Conservation (phyloP, 2,113 vertebrate genomes). For the Carettochelys insculpta region DNA sequence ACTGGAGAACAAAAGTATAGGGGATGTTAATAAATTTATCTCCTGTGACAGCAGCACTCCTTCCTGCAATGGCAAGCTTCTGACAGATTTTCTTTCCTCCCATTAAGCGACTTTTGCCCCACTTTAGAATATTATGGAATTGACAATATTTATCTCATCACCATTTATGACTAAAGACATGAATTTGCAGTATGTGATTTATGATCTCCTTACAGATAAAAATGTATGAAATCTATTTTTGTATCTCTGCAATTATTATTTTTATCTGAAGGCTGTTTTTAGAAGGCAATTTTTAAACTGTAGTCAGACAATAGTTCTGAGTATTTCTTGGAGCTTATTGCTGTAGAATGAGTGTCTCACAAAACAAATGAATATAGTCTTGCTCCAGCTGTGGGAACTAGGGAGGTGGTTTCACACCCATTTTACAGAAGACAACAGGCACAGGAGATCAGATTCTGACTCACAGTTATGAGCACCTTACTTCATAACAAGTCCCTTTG, state of each 20-base stretch:
- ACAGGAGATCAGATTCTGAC: not conserved
- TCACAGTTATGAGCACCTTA: not conserved
- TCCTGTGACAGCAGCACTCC: not conserved
- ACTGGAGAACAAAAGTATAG: not conserved
- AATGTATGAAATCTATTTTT: not conserved
- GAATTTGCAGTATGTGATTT: not conserved
- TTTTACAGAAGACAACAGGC: not conserved
- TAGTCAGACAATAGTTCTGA: not conserved
- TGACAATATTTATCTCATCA: not conserved
- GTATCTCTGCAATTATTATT: not conserved
- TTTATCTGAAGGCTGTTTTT: not conserved
- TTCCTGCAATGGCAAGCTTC: not conserved
- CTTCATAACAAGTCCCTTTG: not conserved
- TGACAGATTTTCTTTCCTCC: not conserved
- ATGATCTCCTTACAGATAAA: not conserved
- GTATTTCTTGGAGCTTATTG: not conserved
- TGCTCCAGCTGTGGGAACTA: not conserved
- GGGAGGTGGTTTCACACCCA: not conserved
- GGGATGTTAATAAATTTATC: not conserved
- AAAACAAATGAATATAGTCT: not conserved
- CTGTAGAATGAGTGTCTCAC: not conserved
- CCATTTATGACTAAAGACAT: not conserved
- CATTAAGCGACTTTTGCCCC: not conserved
- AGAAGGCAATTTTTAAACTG: not conserved
- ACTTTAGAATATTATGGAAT: not conserved